Base-by-base conservation (phyloP, 2,888 invertebrate species). In the Aphodius granarius region DNA sequence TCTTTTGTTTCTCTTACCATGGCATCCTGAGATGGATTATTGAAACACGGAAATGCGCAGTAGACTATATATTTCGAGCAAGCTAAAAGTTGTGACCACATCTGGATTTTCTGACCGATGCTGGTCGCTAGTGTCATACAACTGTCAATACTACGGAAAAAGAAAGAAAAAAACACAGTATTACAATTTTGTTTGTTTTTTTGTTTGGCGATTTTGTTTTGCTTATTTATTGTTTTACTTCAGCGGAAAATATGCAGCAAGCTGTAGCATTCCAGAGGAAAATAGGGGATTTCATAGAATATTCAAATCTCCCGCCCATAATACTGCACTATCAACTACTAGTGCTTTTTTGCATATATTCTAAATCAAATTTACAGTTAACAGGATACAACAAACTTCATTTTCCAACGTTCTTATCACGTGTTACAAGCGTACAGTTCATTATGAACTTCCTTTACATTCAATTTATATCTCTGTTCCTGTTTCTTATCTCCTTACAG, bases 31-130 rank as follows among this genome's bases (percentile, higher is more conserved):
- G 63, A 68, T 66, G 21, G 63, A 74, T 63, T 63, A 63, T 76
- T 74, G 63, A 43, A 63, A 68, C 76, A 76, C 16, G 76, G 76
- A 74, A 74, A 76, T 20, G 68, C 76, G 74, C 74, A 74, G 72
- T 76, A 74, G 22, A 64, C 76, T 68, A 74, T 71, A 72, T 74
- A 76, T 68, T 74, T 74, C 72, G 76, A 76, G 68, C 76, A 76
- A 66, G 74, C 73, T 43, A 74, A 66, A 23, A 76, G 21, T 66
- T 72, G 74, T 63, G 76, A 76, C 76, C 74, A 76, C 76, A 76
- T 76, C 65, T 75, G 64, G 21, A 72, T 21, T 72, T 71, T 68
- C 4, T 20, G 5, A n/a, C 68, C 68, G 21, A 68, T 22, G 68
- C 21, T n/a, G 18, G 68, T 20, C 65, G n/a, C 19, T n/a, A 68